Evolutionary conservation across 2,888 invertebrate species (phyloP).

Genomic region (Yponomeuta plumbellus): DNA sequence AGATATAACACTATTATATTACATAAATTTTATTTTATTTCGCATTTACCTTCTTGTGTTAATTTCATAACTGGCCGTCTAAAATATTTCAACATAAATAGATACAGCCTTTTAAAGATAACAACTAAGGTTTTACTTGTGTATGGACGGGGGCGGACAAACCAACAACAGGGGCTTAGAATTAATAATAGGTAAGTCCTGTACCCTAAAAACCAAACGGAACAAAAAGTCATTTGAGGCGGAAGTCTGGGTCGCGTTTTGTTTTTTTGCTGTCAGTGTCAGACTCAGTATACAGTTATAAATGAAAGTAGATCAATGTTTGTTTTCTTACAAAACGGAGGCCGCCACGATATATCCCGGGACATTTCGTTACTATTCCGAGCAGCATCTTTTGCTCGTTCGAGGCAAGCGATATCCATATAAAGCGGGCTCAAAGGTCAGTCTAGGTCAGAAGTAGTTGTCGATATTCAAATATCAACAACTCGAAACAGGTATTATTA

Average conservation of each 20-base stretch:
- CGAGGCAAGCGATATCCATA: background rate
- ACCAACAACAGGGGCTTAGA: too few species aligned
- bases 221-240: conserved; percentile 36
- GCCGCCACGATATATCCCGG: background rate
- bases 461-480: background rate
- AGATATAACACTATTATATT: too few species aligned
- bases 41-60: too few species aligned
- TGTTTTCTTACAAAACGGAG: conserved; percentile 26
- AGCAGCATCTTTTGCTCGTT: background rate
- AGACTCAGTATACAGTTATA: conserved; percentile 32
- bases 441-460: background rate
- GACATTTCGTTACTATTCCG: background rate
- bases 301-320: conserved; percentile 40
- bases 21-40: too few species aligned
- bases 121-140: too few species aligned
- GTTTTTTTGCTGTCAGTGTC: conserved; percentile 24
- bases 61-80: too few species aligned
- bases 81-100: too few species aligned
- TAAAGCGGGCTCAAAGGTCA: background rate
- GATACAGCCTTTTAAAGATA: too few species aligned
- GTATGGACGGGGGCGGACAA: too few species aligned
- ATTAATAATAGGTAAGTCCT: too few species aligned
- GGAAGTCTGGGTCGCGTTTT: conserved; percentile 25
- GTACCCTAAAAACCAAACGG: conserved; percentile 22
- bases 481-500: background rate